Percentiles rank a stretch among this genome's conserved stretches.
Conservation (phyloP, 1,140 invertebrate species). For the Pogonomyrmex californicus region DNA sequence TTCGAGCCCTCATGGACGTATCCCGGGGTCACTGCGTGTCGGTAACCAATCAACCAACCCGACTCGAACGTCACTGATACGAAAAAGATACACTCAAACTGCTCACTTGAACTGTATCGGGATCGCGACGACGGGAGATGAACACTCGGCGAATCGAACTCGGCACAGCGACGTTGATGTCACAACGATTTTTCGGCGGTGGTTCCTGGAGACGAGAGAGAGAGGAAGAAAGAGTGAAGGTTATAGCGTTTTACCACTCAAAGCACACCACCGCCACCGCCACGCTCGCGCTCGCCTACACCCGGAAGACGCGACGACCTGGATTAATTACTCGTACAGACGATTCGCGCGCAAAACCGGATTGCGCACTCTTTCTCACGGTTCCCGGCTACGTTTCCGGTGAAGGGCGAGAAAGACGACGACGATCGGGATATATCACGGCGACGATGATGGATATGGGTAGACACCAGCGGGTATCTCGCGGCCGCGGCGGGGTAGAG, state of each 20-base stretch:
- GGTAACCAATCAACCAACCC: conserved; percentile 47
- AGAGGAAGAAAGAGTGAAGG: conserved; percentile 57
- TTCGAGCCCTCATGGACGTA: conserved; percentile 77
- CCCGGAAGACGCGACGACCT: conserved; percentile 42
- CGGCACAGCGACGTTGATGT: not conserved
- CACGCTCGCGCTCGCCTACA: conserved; percentile 51
- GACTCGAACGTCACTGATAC: conserved; percentile 32
- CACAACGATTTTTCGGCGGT: conserved; percentile 11
- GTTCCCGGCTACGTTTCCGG: conserved; percentile 4
- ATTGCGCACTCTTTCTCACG: conserved; percentile 57
- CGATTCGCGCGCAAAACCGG: conserved; percentile 43
- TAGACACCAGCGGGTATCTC: conserved; percentile 38
- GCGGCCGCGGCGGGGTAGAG: conserved; percentile 11
- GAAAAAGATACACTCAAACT: not conserved
- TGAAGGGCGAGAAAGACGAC: conserved; percentile 31
- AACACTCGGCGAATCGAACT: conserved; percentile 26
- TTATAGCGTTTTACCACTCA: conserved; percentile 52
- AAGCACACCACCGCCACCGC: conserved; percentile 34
- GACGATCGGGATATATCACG: conserved; percentile 47
- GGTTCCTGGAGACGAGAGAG: not conserved
- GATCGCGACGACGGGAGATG: conserved; percentile 9
- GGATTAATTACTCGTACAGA: conserved; percentile 59
- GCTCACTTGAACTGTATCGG: conserved; percentile 8
- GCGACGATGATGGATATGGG: conserved; percentile 13
- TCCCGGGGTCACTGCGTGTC: conserved; percentile 62